A percentile compares a stretch with the other conserved stretches of the same genome.
Evolutionary conservation across 2,113 vertebrate species (phyloP).

Genomic region (Aptenodytes patagonicus): DNA sequence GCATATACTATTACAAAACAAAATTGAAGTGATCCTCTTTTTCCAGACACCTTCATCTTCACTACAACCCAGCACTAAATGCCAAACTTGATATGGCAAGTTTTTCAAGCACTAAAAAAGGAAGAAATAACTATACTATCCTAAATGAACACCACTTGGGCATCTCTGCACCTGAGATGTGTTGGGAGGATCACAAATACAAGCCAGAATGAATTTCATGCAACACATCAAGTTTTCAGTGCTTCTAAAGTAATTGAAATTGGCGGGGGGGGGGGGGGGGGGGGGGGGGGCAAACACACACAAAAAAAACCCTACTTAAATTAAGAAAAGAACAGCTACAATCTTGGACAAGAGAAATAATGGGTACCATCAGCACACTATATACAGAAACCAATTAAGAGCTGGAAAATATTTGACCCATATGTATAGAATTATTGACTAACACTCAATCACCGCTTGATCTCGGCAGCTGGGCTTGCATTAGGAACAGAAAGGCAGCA

Average conservation of each 20-base stretch:
- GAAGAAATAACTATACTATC: neutral
- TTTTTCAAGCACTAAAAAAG: neutral
- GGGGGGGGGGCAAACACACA: neutral
- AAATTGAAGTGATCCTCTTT: neutral
- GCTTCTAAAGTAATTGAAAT: neutral
- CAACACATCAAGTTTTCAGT: neutral
- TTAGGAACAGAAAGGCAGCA: neutral
- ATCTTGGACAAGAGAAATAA: neutral
- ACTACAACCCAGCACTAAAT: neutral
- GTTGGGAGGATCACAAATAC: neutral
- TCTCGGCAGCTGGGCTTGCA: neutral
- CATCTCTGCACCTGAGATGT: neutral
- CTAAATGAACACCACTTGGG: neutral
- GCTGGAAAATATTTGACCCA: neutral
- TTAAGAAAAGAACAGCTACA: neutral
- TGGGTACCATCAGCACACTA: neutral
- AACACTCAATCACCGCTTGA: neutral
- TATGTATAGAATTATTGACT: neutral
- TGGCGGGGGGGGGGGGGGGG: too few species aligned
- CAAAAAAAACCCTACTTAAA: neutral
- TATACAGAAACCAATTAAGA: neutral
- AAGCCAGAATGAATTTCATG: neutral
- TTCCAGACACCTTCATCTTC: neutral
- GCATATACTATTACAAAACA: neutral
- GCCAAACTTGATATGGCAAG: neutral